Evolutionary conservation across 2,113 vertebrate species (phyloP).

Genomic region (Megaptera novaeangliae): DNA sequence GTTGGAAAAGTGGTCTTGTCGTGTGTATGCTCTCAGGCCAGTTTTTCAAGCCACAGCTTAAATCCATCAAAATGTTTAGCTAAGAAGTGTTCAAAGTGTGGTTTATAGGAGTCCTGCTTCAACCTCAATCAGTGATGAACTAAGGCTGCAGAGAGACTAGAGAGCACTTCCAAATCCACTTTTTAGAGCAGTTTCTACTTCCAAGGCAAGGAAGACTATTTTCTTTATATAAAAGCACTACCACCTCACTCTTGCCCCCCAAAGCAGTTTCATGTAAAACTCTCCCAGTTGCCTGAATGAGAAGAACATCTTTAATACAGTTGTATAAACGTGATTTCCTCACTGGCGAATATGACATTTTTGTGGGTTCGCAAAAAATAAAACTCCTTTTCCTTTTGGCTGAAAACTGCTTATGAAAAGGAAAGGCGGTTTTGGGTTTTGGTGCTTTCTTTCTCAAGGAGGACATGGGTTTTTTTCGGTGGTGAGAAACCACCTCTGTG

Average conservation of each 20-base stretch:
- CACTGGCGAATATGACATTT: constrained; percentile 68
- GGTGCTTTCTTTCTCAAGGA: constrained; percentile 4
- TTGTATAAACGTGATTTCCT: constrained; percentile 68
- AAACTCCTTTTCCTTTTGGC: constrained; percentile 65
- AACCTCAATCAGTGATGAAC: background rate
- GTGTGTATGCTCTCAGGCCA: background rate
- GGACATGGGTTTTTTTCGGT: background rate
- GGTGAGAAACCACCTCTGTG: constrained; percentile 25
- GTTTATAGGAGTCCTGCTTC: background rate
- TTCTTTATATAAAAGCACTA: background rate
- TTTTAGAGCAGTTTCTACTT: background rate
- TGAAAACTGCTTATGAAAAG: constrained; percentile 58
- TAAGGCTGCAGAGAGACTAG: background rate
- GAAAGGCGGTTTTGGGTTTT: constrained; percentile 45
- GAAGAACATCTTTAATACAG: constrained; percentile 58
- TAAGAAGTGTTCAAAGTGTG: background rate
- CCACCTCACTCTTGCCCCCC: background rate
- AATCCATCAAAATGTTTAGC: background rate
- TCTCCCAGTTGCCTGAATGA: constrained; percentile 36
- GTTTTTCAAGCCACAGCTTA: background rate
- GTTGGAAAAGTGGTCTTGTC: background rate
- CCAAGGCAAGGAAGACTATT: background rate
- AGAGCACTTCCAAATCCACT: background rate
- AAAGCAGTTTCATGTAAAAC: background rate
- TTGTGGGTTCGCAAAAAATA: constrained; percentile 73